Evolutionary conservation across 2,113 vertebrate genomes (phyloP).

Genomic region (Myotis davidii): DNA sequence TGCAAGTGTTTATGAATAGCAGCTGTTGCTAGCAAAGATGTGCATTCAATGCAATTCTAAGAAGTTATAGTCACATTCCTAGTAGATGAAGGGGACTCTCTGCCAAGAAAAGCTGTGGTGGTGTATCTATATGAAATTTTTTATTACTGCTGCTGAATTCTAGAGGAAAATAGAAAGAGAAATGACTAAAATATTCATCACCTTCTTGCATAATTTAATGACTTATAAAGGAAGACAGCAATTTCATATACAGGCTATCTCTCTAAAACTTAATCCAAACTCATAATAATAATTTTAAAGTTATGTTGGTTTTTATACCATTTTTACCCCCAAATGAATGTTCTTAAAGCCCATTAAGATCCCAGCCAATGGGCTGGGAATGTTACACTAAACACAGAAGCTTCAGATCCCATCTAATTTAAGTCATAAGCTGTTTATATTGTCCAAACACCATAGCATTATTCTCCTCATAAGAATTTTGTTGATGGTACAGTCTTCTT

Average conservation of each 20-base stretch:
- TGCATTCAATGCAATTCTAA: constrained; percentile 18
- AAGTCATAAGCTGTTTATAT: constrained; percentile 2
- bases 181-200: constrained; percentile 70
- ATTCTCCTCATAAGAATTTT: constrained; percentile 29
- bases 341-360: constrained; percentile 43
- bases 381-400: background rate
- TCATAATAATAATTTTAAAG: constrained; percentile 34
- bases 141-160: constrained; percentile 32
- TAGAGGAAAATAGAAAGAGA: constrained; percentile 55
- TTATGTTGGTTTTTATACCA: background rate
- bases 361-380: background rate
- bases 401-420: background rate
- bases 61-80: constrained; percentile 67
- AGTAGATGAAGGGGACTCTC: constrained; percentile 61
- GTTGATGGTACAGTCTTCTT: background rate
- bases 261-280: constrained; percentile 54
- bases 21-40: constrained; percentile 63
- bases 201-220: constrained; percentile 73
- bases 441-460: background rate
- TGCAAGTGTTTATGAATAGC: constrained; percentile 58
- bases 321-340: background rate
- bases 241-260: constrained; percentile 48
- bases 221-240: constrained; percentile 74
- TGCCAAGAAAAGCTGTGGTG: constrained; percentile 43
- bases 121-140: constrained; percentile 62